A percentile compares a stretch with the other conserved stretches of the same genome.
Conservation (phyloP, 2,113 vertebrate genomes). For the Alces alces region DNA sequence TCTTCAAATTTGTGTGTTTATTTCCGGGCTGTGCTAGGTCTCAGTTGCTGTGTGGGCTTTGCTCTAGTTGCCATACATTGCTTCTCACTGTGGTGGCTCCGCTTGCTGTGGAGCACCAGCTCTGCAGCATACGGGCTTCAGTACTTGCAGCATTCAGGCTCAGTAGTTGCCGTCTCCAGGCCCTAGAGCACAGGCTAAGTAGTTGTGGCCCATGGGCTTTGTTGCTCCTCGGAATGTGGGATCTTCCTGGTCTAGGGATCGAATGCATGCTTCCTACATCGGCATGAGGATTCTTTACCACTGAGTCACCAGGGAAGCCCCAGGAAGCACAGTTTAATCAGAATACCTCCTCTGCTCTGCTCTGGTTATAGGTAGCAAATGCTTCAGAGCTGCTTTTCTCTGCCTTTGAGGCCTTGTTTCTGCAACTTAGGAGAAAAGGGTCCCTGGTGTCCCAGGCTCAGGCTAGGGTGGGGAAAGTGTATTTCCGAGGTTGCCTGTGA, state of each 20-base stretch:
- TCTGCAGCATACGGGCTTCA: accelerated
- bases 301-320: background rate
- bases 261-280: background rate
- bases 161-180: background rate
- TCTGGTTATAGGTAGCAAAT: background rate
- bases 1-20: background rate
- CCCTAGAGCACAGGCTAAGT: background rate
- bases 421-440: background rate
- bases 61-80: background rate
- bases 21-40: background rate
- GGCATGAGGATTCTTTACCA: background rate
- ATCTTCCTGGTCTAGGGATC: background rate
- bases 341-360: background rate
- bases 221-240: background rate
- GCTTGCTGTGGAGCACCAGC: background rate
- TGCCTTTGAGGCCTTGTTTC: background rate
- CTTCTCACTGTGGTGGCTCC: background rate
- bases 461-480: background rate
- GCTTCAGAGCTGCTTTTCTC: background rate
- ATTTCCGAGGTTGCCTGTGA: background rate
- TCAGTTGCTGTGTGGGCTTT: background rate
- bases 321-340: background rate
- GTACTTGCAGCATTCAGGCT: background rate
- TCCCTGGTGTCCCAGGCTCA: background rate
- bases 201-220: background rate